These are phyloP conservation scores for Lasioglossum villosulum DNA, from an alignment of 2,888 invertebrate species.

Conservation along the genomic window DNA sequence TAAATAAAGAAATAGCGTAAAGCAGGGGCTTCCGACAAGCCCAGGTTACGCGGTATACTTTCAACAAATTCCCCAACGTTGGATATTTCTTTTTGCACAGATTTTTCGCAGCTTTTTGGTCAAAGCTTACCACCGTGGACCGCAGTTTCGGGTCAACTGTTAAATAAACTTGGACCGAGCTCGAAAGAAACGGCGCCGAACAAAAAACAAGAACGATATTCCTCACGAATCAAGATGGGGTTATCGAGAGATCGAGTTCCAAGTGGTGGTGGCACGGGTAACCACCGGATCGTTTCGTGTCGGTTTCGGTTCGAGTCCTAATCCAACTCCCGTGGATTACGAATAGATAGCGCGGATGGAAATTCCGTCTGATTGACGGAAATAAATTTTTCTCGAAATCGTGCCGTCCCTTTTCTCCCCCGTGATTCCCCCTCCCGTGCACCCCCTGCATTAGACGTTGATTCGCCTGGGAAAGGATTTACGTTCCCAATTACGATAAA, in stretches of 20 bases:
- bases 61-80: too few species aligned
- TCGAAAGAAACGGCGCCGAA: neutral
- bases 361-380: constrained; percentile 26
- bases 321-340: constrained; percentile 27
- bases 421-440: neutral
- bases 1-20: too few species aligned
- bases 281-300: constrained; percentile 31
- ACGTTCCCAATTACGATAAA: constrained; percentile 15
- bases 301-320: constrained; percentile 19
- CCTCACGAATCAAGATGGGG: constrained; percentile 6
- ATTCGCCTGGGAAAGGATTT: constrained; percentile 16
- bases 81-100: too few species aligned
- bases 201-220: constrained; percentile 19
- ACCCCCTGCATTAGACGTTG: neutral
- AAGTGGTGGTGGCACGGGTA: neutral
- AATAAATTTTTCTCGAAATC: constrained; percentile 40
- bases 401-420: neutral
- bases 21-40: too few species aligned
- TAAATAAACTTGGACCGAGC: neutral
- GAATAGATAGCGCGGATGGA: constrained; percentile 7
- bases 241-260: constrained; percentile 35
- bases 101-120: neutral
- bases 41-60: too few species aligned
- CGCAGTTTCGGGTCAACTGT: constrained; percentile 47
- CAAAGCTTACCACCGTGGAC: neutral